Conservation (phyloP, 2,888 invertebrate genomes). For the Heliconius erato region DNA sequence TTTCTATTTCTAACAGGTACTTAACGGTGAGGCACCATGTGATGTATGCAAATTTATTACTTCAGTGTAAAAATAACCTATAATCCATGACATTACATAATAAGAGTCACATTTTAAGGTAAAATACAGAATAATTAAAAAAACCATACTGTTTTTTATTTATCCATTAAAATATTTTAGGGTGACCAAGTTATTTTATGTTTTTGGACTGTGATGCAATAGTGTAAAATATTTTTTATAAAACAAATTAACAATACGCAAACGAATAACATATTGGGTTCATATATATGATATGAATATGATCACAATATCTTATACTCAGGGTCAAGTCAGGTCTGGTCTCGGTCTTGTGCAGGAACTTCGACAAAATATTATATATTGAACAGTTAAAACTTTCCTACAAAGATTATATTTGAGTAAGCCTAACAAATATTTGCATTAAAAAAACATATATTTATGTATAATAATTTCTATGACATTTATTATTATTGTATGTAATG, state of each 20-base stretch:
- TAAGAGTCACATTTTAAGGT: neutral
- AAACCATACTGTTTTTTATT: neutral
- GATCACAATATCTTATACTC: too few relatives aligned
- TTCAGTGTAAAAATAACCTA: neutral
- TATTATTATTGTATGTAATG: too few relatives aligned
- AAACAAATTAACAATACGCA: neutral
- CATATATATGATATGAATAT: too few relatives aligned
- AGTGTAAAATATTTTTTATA: neutral
- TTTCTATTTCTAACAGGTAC: slow-evolving; percentile 70
- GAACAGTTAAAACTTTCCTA: neutral
- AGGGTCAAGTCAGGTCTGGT: too few relatives aligned
- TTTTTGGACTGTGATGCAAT: neutral
- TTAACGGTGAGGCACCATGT: slow-evolving; percentile 75
- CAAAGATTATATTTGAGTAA: neutral
- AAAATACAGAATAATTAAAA: neutral
- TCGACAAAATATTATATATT: neutral
- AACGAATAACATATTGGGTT: neutral
- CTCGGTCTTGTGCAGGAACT: too few relatives aligned
- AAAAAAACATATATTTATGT: too few relatives aligned
- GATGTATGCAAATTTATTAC: slow-evolving; percentile 56
- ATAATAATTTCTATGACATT: too few relatives aligned
- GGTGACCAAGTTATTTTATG: neutral
- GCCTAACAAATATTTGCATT: too few relatives aligned
- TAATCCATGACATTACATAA: neutral
- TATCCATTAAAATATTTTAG: neutral